Evolutionary conservation across 2,797 vertebrate genomes (phyloP).

Genomic region (Sebastes flavidus): DNA sequence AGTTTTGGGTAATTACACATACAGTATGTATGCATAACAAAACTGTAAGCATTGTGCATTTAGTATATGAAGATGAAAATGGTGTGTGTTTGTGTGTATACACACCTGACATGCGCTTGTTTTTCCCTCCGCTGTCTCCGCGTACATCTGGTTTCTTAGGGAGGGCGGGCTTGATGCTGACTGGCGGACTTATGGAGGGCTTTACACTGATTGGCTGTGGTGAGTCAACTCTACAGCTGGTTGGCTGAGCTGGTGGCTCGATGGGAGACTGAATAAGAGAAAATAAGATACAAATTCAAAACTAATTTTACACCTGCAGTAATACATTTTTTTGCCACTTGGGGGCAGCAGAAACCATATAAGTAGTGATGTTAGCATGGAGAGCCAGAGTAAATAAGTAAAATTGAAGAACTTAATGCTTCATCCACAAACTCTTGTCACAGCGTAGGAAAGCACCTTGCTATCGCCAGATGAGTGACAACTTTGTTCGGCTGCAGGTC

Average conservation of each 20-base stretch:
- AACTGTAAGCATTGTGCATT: not conserved
- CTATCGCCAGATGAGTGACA: too few species aligned
- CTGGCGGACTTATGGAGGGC: constrained; percentile 36
- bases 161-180: constrained; percentile 61
- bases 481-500: too few species aligned
- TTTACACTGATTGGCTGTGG: constrained; percentile 45
- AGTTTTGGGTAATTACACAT: too few species aligned
- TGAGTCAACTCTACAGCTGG: constrained; percentile 33
- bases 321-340: too few species aligned
- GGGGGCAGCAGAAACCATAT: too few species aligned
- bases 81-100: not conserved
- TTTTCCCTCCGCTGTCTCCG: constrained; percentile 71
- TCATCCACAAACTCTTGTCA: too few species aligned
- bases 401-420: too few species aligned
- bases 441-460: too few species aligned
- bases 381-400: too few species aligned
- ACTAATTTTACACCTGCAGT: too few species aligned
- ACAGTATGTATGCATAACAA: not conserved
- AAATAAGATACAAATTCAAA: not conserved
- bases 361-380: too few species aligned
- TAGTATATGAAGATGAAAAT: not conserved
- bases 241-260: constrained; percentile 33
- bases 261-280: constrained; percentile 25
- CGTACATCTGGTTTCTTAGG: constrained; percentile 66
- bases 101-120: constrained; percentile 61